These are phyloP conservation scores for Bothrops alternatus DNA, from an alignment of 2,797 vertebrate species.

Conservation along the genomic window DNA sequence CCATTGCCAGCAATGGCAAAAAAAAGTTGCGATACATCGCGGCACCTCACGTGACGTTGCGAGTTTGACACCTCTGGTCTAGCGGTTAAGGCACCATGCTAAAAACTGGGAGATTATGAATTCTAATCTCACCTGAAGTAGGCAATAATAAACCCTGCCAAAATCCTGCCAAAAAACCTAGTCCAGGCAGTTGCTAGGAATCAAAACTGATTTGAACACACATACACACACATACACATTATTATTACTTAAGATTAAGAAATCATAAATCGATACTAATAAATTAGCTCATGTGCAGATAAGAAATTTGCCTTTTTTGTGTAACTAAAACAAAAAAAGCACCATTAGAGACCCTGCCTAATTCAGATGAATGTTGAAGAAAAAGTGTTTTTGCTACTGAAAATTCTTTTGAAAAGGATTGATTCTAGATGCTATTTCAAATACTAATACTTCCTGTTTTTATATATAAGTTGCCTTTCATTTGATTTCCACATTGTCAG, in stretches of 20 bases:
- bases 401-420: background rate
- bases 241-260: background rate
- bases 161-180: background rate
- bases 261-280: background rate
- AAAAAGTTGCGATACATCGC: too few species aligned
- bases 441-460: background rate
- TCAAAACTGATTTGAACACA: background rate
- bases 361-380: background rate
- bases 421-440: background rate
- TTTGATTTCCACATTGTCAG: background rate
- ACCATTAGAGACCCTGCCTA: background rate
- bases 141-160: background rate
- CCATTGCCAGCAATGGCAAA: too few species aligned
- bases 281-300: background rate
- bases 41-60: rapidly evolving
- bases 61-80: too few species aligned
- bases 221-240: background rate
- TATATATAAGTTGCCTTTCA: background rate
- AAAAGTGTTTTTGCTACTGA: background rate
- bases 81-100: background rate
- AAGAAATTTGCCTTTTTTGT: background rate
- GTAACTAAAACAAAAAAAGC: background rate
- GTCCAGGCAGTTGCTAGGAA: background rate
- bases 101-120: background rate
- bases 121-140: background rate